phyloP scores from a whole-genome alignment of 2,888 invertebrate species.

The Apamea crenata region DNA sequence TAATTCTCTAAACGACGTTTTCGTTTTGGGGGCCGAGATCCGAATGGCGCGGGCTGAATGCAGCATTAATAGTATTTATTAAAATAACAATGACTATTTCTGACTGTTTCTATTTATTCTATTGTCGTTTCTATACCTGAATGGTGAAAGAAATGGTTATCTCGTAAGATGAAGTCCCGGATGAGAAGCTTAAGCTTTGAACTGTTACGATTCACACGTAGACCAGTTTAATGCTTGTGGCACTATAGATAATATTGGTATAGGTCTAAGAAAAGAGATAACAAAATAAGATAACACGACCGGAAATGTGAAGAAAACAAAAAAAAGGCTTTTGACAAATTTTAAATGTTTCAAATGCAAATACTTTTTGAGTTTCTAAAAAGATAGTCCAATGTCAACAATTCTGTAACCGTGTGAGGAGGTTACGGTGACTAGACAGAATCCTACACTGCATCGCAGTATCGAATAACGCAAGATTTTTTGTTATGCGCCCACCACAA shows the following conservation, averaged over 20 bases:
- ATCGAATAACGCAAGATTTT: conserved; percentile 81
- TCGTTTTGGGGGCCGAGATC: conserved; percentile 81
- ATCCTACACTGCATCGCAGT: conserved; percentile 81
- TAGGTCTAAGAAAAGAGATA: conserved; percentile 85
- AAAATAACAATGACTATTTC: conserved; percentile 85
- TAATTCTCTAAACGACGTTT: conserved; percentile 85
- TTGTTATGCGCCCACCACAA: conserved; percentile 82
- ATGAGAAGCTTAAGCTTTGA: conserved; percentile 82
- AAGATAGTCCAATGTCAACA: conserved; percentile 35
- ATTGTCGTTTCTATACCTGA: conserved; percentile 74
- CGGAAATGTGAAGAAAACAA: conserved; percentile 72
- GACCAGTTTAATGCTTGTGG: conserved; percentile 74
- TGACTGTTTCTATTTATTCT: conserved; percentile 66
- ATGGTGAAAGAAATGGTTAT: conserved; percentile 74
- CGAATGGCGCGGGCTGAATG: conserved; percentile 81
- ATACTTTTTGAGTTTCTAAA: conserved; percentile 21
- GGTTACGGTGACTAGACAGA: conserved; percentile 84
- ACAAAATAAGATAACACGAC: conserved; percentile 75
- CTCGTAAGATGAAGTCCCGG: conserved; percentile 74
- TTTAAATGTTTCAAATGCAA: conserved; percentile 27
- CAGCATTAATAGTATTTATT: conserved; percentile 87
- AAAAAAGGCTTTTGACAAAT: conserved; percentile 29
- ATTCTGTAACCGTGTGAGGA: conserved; percentile 75
- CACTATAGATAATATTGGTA: conserved; percentile 84
- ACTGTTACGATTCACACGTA: conserved; percentile 83